phyloP scores from a whole-genome alignment of 2,797 vertebrate species.

The Hafferia zeledoni region DNA sequence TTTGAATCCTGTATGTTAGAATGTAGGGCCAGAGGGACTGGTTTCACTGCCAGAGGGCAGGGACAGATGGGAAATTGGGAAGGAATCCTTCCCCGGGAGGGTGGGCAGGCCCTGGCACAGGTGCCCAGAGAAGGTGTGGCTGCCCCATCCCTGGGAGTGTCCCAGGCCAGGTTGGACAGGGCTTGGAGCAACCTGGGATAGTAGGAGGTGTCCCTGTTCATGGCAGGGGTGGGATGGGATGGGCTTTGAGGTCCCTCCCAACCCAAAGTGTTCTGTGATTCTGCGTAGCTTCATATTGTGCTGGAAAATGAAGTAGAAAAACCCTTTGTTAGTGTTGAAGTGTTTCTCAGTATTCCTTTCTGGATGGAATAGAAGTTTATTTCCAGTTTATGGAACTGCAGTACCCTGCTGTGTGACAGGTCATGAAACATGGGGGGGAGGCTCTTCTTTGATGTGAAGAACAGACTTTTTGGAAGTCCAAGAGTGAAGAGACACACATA shows the following conservation, averaged over 20 bases:
- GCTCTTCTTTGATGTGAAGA: not conserved
- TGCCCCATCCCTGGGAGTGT: not conserved
- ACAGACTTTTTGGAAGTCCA: not conserved
- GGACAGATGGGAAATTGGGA: not conserved
- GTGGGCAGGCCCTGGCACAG: not conserved
- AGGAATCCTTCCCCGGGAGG: not conserved
- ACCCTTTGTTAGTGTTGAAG: not conserved
- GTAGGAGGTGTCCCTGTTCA: not conserved
- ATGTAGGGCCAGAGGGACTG: not conserved
- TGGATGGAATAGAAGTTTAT: not conserved
- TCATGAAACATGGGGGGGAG: fast-evolving
- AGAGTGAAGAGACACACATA: not conserved
- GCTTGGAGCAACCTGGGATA: fast-evolving
- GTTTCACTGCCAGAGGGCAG: not conserved
- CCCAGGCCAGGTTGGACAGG: not conserved
- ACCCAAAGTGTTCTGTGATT: not conserved
- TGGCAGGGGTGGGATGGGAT: not conserved
- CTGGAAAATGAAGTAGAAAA: not conserved
- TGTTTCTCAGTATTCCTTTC: not conserved
- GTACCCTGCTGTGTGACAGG: not conserved
- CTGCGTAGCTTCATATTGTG: not conserved
- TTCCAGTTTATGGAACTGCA: not conserved
- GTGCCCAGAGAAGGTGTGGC: not conserved
- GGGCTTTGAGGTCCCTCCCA: not conserved
- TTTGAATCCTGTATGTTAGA: not conserved